Conservation (phyloP, 2,113 vertebrate genomes). For the Climacteris rufus region DNA sequence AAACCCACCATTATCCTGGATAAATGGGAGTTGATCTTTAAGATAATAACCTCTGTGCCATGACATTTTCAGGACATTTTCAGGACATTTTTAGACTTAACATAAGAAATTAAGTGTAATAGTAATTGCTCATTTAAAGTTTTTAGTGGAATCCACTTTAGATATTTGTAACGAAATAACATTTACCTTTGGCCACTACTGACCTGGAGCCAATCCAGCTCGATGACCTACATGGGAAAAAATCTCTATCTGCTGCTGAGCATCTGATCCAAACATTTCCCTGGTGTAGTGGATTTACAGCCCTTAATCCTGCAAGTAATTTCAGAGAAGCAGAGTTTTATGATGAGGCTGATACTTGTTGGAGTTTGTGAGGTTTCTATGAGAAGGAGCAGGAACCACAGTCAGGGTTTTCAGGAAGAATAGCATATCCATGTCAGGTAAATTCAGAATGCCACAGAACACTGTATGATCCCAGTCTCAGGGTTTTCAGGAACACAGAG, state of each 20-base stretch:
- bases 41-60: neutral
- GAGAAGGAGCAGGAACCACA: neutral
- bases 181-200: neutral
- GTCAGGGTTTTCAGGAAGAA: neutral
- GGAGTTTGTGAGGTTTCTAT: neutral
- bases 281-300: neutral
- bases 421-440: neutral
- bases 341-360: neutral
- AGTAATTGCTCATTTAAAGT: neutral
- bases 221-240: neutral
- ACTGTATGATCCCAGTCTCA: neutral
- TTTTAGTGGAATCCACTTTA: neutral
- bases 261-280: neutral
- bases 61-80: neutral
- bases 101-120: neutral
- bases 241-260: neutral
- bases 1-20: neutral
- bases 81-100: neutral
- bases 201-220: neutral
- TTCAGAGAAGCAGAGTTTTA: neutral
- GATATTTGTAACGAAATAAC: neutral
- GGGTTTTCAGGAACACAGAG: neutral
- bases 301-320: slow-evolving; percentile 21
- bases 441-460: neutral
- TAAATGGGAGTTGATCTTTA: neutral